These are phyloP conservation scores for Hydraecia micacea DNA, from an alignment of 2,888 invertebrate species.

Conservation along the genomic window DNA sequence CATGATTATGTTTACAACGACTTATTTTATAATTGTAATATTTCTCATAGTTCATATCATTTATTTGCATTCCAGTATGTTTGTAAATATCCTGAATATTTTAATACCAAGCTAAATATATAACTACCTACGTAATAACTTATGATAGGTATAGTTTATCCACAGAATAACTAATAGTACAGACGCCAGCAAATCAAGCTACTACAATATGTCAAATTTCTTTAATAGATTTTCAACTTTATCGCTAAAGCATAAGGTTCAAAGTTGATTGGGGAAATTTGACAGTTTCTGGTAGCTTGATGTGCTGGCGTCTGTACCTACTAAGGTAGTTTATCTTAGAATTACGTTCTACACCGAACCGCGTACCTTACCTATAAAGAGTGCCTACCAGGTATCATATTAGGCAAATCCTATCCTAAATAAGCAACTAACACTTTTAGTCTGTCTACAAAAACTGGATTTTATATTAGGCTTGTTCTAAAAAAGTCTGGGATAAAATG, in stretches of 20 bases:
- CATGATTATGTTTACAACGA: neutral
- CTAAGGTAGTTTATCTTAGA: neutral
- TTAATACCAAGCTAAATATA: neutral
- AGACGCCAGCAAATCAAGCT: no score
- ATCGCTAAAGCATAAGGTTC: no score
- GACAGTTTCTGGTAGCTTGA: no score
- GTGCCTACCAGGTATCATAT: neutral
- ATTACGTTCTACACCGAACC: neutral
- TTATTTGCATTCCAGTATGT: neutral
- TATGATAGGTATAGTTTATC: neutral
- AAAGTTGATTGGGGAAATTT: no score
- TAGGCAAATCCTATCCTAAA: neutral
- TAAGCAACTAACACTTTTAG: neutral
- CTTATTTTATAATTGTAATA: neutral
- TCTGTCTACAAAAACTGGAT: neutral
- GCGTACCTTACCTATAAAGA: neutral
- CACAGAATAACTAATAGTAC: no score
- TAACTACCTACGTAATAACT: neutral
- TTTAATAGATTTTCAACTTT: no score
- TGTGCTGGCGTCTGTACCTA: no score
- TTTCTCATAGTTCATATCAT: neutral
- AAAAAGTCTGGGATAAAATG: constrained; percentile 10
- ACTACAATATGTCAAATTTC: no score
- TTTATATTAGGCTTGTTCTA: neutral
- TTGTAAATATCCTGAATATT: constrained; percentile 1